Evolutionary conservation across 1,140 invertebrate species (phyloP), one percentile per base, ranked within the genome.

Genomic region (Triops cancriformis): DNA sequence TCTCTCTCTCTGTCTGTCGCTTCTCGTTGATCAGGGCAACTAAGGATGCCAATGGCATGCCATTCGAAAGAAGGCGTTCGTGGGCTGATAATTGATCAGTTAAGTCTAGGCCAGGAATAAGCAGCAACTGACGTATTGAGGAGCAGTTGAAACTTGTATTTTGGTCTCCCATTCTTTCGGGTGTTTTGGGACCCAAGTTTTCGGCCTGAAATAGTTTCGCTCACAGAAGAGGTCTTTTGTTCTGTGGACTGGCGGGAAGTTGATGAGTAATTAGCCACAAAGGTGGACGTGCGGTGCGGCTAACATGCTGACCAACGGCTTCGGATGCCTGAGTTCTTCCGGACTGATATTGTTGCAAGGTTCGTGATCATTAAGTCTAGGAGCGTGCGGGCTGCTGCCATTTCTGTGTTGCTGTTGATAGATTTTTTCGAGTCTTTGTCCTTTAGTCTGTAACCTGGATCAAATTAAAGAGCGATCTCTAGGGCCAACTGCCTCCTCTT

Each of bases 401-500:
- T 64, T 64, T 64, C 23, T 14, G 23, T 23, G 51, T 64, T 64
- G n/a, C 51, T 23, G 51, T 64, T 64, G 51, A 64, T 64, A 64
- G 51, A 64, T 64, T 64, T 64, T 64, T 64, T 64, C 23, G 10
- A 18, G 51, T 64, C 51, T 64, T 64, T 64, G 51, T 23, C 51
- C 51, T 64, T 64, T 64, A 64, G 51, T 64, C 51, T 23, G 51
- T 64, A 64, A 64, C 51, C 51, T 64, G 51, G 51, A 64, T 64
- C 51, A 64, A 64, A 64, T 64, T 64, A 64, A 64, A 64, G n/a
- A 64, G 51, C 51, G 51, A 64, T 64, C 51, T 64, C 51, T 64
- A 64, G 51, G 51, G 51, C 51, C 51, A 64, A 64, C 51, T 64
- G 51, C 51, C 51, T 64, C 18, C 51, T 14, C 51, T 64, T 64